These are phyloP conservation scores for Tholera decimalis DNA, from an alignment of 2,888 invertebrate species.

Conservation along the genomic window DNA sequence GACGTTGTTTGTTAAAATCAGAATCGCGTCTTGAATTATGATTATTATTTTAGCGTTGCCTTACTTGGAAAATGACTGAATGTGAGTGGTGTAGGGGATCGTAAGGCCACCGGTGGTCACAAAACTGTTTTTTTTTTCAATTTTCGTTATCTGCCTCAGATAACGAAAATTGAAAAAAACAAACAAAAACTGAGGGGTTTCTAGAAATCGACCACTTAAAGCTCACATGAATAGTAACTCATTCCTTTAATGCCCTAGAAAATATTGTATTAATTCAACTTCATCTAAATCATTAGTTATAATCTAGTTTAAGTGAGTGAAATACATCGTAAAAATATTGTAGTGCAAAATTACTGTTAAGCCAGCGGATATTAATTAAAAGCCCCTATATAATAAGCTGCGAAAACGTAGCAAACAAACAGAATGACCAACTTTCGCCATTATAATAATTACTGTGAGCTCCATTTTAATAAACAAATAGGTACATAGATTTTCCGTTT, in stretches of 20 bases:
- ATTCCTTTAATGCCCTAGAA: background rate
- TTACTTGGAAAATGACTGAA: no score
- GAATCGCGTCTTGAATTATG: background rate
- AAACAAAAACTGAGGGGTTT: no score
- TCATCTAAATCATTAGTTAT: background rate
- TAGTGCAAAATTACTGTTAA: background rate
- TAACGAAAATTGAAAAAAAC: no score
- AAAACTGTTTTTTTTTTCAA: no score
- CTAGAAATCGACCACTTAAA: background rate
- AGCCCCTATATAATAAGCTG: background rate
- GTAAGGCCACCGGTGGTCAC: no score
- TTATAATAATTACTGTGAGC: conserved; percentile 16
- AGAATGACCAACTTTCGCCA: conserved; percentile 28
- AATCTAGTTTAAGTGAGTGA: conserved; percentile 2
- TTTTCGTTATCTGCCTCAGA: no score
- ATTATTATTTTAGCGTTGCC: background rate
- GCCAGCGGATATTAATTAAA: conserved; percentile 5
- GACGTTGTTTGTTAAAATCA: background rate
- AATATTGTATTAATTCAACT: background rate
- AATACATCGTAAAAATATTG: background rate
- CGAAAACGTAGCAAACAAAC: conserved; percentile 21
- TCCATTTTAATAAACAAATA: conserved; percentile 26
- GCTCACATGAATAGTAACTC: background rate
- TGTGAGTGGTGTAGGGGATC: no score
- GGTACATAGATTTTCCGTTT: background rate